Evolutionary conservation across 2,113 vertebrate genomes (phyloP), one percentile per base, ranked within the genome.

Genomic region (Oncorhynchus tshawytscha): DNA sequence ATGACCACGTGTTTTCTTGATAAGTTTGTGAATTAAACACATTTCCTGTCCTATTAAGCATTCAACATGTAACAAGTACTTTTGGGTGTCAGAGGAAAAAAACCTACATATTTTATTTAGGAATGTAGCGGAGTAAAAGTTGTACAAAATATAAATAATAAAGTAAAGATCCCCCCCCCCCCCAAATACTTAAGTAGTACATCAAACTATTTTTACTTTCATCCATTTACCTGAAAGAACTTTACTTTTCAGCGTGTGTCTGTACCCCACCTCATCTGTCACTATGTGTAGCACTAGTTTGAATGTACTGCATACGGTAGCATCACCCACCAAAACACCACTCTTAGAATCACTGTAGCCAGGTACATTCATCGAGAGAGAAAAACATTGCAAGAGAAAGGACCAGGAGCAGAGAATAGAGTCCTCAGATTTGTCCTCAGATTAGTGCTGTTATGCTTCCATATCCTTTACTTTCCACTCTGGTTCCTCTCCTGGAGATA

Each of bases 401-500:
- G 57, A 57, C 16, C n/a, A 31, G 71, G 27, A 57, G 29, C 16
- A 31, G 31, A 27, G 48, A 29, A 60, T 16, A 20, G 24, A 27
- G 25, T 75, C 60, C 31, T 75, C 64, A 54, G 15, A 54, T 5
- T 54, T n/a, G 25, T 75, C 60, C 31, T 75, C 64, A 54, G 15
- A 54, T 5, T 54, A n/a, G 25, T 34, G 20, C 8, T 34, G 34
- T 75, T 57, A 22, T 15, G 15, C 15, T 20, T 67, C 64, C 39
- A 48, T n/a, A 29, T 64, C 24, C 57, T 66, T 54, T 29, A 39
- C 45, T 29, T 72, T 27, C 51, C 12, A 34, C 27, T 48, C 64
- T 74, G 27, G 22, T 67, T 54, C 29, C 27, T 27, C 25, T 15
- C 29, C 24, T 31, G 65, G 60, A 20, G 65, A 74, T 45, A 68